These are phyloP conservation scores for Sus cebifrons DNA, from an alignment of 2,797 vertebrate species.

Conservation along the genomic window DNA sequence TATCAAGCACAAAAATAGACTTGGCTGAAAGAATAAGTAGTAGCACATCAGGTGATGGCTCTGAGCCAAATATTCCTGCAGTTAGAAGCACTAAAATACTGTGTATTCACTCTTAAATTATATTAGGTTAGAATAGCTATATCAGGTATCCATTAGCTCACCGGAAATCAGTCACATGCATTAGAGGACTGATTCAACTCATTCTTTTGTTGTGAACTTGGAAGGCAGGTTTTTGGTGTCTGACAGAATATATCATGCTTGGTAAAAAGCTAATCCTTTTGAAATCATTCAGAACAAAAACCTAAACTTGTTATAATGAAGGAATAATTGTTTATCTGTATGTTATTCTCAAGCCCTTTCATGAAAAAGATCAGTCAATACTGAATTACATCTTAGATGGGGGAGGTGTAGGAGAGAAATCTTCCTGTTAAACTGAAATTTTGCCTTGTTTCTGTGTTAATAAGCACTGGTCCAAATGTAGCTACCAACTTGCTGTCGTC, in stretches of 20 bases:
- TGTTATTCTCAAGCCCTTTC: slow-evolving; percentile 13
- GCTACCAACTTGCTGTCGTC: slow-evolving; percentile 12
- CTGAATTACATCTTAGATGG: background rate
- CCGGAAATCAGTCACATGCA: slow-evolving; percentile 54
- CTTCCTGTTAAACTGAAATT: background rate
- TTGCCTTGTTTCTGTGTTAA: slow-evolving; percentile 16
- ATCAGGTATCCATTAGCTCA: slow-evolving; percentile 69
- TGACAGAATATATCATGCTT: background rate
- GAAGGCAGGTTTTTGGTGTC: slow-evolving; percentile 2
- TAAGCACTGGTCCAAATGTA: background rate
- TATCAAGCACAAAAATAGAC: slow-evolving; percentile 68
- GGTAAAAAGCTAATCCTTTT: slow-evolving; percentile 5
- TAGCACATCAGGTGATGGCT: slow-evolving; percentile 48
- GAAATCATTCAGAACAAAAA: slow-evolving; percentile 58
- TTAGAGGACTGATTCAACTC: slow-evolving; percentile 24
- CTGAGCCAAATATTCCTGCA: slow-evolving; percentile 64
- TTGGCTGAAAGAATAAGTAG: slow-evolving; percentile 72
- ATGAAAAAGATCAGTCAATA: background rate
- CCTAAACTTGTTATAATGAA: slow-evolving; percentile 16
- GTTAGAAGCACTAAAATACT: slow-evolving; percentile 62
- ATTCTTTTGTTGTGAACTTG: slow-evolving; percentile 29
- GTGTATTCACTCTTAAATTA: slow-evolving; percentile 13
- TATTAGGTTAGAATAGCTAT: slow-evolving; percentile 63
- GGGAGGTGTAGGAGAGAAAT: background rate
- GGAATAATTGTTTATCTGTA: background rate